These are phyloP conservation scores for Berghia stephanieae DNA, from an alignment of 1,140 invertebrate species.

Conservation along the genomic window DNA sequence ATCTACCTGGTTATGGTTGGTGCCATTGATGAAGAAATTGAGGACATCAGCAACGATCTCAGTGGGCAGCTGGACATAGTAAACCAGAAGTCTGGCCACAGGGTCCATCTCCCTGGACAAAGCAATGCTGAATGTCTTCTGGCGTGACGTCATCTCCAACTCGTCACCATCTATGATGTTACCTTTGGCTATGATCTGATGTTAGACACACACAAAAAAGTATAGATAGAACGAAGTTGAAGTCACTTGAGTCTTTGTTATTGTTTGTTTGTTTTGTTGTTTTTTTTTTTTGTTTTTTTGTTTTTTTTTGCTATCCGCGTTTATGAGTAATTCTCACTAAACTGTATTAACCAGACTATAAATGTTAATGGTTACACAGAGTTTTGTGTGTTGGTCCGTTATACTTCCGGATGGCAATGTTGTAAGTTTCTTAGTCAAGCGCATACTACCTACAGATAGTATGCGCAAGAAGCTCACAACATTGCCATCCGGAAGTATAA, in stretches of 20 bases:
- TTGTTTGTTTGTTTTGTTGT: too few species aligned
- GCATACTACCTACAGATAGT: too few species aligned
- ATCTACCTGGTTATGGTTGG: conserved; percentile 72
- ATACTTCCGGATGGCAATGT: too few species aligned
- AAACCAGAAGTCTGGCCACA: conserved; percentile 88
- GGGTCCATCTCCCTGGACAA: conserved; percentile 95
- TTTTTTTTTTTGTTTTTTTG: not conserved
- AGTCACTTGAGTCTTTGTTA: too few species aligned
- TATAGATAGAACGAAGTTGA: too few species aligned
- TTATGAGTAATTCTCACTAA: not conserved
- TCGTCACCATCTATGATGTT: conserved; percentile 65
- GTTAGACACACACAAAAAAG: conserved; percentile 19
- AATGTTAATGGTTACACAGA: too few species aligned
- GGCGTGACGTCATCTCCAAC: conserved; percentile 61
- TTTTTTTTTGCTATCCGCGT: not conserved
- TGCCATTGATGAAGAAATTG: conserved; percentile 94
- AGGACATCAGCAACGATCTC: conserved; percentile 90
- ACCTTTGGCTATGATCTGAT: conserved; percentile 63
- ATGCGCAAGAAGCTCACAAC: too few species aligned
- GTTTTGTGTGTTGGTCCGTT: too few species aligned
- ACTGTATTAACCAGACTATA: too few species aligned
- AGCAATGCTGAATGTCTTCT: conserved; percentile 86
- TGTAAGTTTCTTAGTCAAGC: too few species aligned
- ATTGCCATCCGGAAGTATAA: too few species aligned
- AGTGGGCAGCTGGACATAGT: conserved; percentile 79